These are phyloP conservation scores for Paragorgia papillata DNA, from an alignment of 92 coral and sea anemone species.

Conservation along the genomic window DNA sequence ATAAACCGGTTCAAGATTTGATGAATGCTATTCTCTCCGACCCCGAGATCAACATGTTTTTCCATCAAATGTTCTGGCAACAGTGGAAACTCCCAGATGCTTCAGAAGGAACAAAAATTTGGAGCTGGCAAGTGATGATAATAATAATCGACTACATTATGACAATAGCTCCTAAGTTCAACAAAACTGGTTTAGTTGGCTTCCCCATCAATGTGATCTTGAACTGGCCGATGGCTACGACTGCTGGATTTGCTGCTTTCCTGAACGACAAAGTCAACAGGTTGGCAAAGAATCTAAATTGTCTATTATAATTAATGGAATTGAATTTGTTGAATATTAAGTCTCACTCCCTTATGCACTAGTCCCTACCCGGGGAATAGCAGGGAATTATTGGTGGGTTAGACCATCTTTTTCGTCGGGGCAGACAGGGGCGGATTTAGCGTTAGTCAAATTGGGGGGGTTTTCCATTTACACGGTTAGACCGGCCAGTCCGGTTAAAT, in stretches of 20 bases:
- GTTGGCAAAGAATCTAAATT: too few relatives aligned
- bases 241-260: conserved; percentile 73
- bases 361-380: too few relatives aligned
- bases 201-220: conserved; percentile 58
- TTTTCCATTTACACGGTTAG: too few relatives aligned
- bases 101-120: conserved; percentile 47
- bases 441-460: too few relatives aligned
- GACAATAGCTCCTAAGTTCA: conserved; percentile 60
- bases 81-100: conserved; percentile 39
- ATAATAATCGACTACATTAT: conserved; percentile 52
- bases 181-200: conserved; percentile 58
- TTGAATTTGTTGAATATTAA: too few relatives aligned
- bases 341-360: too few relatives aligned
- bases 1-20: conserved; percentile 54
- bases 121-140: conserved; percentile 64
- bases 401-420: too few relatives aligned
- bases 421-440: too few relatives aligned
- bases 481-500: too few relatives aligned
- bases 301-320: too few relatives aligned
- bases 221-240: conserved; percentile 71
- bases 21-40: conserved; percentile 17
- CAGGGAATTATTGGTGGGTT: too few relatives aligned
- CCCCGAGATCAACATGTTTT: conserved; percentile 68
- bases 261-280: conserved; percentile 55
- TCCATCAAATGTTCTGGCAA: conserved; percentile 74